Evolutionary conservation across 1,140 invertebrate species (phyloP).

Genomic region (Trichonephila inaurata): DNA sequence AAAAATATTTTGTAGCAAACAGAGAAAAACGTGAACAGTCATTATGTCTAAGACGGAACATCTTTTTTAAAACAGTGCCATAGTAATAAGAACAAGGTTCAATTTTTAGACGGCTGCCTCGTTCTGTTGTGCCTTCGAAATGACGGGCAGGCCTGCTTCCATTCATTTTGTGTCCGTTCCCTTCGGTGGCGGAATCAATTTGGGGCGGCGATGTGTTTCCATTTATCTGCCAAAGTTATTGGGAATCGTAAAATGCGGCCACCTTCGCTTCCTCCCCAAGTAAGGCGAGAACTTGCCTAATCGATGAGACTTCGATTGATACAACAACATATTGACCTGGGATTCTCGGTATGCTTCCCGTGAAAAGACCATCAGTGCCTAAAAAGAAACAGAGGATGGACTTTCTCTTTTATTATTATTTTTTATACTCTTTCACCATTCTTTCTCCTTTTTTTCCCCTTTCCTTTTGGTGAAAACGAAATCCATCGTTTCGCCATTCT

Average conservation of each 20-base stretch:
- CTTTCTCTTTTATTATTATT: constrained; percentile 9
- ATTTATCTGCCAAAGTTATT: constrained; percentile 77
- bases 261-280: constrained; percentile 35
- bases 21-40: too few relatives aligned
- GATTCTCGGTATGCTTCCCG: constrained; percentile 50
- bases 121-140: neutral
- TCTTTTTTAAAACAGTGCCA: too few relatives aligned
- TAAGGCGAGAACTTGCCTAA: constrained; percentile 74
- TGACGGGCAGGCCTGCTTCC: neutral
- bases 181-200: constrained; percentile 56
- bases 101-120: neutral
- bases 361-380: constrained; percentile 60
- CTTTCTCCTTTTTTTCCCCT: neutral
- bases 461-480: constrained; percentile 60
- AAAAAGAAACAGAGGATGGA: constrained; percentile 34
- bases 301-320: constrained; percentile 75
- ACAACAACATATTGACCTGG: constrained; percentile 75
- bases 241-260: constrained; percentile 76
- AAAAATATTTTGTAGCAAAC: too few relatives aligned
- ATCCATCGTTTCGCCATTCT: constrained; percentile 57
- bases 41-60: too few relatives aligned
- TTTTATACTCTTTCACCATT: neutral
- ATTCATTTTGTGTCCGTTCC: constrained; percentile 52
- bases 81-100: neutral
- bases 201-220: constrained; percentile 76